phyloP scores from a whole-genome alignment of 1,140 invertebrate genomes.

The Doryteuthis pealeii region DNA sequence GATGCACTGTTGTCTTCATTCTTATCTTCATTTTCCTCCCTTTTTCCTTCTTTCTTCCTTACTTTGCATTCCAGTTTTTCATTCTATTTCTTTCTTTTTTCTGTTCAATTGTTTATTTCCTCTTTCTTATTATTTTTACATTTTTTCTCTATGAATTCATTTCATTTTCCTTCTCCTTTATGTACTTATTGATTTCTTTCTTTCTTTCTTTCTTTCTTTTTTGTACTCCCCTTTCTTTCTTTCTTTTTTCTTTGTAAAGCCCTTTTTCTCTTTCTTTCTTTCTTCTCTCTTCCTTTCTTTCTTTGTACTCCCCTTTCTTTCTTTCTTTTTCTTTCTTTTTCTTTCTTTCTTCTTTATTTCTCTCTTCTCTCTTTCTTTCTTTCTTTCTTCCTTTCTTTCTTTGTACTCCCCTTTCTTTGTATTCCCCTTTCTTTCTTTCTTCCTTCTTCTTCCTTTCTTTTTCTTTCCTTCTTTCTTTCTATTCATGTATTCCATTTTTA shows the following conservation, averaged over 20 bases:
- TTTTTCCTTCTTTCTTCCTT: too few species aligned
- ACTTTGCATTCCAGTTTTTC: too few species aligned
- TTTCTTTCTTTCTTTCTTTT: neutral
- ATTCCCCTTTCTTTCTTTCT: neutral
- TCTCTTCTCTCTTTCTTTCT: neutral
- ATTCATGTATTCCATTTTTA: neutral
- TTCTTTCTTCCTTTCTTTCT: neutral
- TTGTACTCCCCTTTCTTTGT: neutral
- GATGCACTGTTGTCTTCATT: too few species aligned
- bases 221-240: neutral
- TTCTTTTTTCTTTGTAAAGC: neutral
- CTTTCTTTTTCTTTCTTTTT: neutral
- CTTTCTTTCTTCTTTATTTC: neutral
- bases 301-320: neutral
- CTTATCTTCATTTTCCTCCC: too few species aligned
- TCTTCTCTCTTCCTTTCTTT: neutral
- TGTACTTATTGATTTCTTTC: neutral
- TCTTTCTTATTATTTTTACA: neutral
- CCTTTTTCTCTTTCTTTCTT: neutral
- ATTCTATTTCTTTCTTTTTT: neutral
- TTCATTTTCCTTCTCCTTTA: neutral
- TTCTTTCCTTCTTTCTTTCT: neutral
- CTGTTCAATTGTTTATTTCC: neutral
- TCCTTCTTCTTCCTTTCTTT: neutral
- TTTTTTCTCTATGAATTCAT: neutral